A percentile compares a stretch with the other conserved stretches of the same genome.
phyloP scores from a whole-genome alignment of 2,113 vertebrate species.

The Bubo bubo region DNA sequence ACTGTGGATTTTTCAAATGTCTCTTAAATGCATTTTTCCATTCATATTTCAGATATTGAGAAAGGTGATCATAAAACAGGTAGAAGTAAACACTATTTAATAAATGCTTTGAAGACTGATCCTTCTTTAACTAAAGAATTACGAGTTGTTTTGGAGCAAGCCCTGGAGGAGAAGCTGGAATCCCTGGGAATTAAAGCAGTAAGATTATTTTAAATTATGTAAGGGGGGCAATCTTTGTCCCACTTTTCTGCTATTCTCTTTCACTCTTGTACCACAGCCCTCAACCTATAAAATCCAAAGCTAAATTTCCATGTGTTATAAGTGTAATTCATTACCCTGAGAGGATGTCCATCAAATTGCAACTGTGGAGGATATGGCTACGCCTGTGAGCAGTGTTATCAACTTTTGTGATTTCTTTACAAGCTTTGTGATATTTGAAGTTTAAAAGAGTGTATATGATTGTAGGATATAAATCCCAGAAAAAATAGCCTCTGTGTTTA shows the following conservation, averaged over 20 bases:
- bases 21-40: neutral
- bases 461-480: neutral
- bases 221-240: neutral
- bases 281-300: neutral
- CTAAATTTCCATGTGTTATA: neutral
- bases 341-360: neutral
- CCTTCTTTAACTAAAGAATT: conserved; percentile 82
- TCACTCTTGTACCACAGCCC: neutral
- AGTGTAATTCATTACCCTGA: neutral
- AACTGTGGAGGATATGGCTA: neutral
- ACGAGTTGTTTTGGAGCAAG: conserved; percentile 79
- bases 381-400: neutral
- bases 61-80: conserved; percentile 58
- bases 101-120: conserved; percentile 74
- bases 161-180: conserved; percentile 81
- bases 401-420: neutral
- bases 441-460: neutral
- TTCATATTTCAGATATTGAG: conserved; percentile 75
- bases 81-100: conserved; percentile 64
- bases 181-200: conserved; percentile 84
- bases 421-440: neutral
- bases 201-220: conserved; percentile 53
- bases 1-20: neutral
- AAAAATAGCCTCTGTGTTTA: neutral
- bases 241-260: neutral